phyloP scores from a whole-genome alignment of 2,888 invertebrate species.

The Lamellibrachia columna region DNA sequence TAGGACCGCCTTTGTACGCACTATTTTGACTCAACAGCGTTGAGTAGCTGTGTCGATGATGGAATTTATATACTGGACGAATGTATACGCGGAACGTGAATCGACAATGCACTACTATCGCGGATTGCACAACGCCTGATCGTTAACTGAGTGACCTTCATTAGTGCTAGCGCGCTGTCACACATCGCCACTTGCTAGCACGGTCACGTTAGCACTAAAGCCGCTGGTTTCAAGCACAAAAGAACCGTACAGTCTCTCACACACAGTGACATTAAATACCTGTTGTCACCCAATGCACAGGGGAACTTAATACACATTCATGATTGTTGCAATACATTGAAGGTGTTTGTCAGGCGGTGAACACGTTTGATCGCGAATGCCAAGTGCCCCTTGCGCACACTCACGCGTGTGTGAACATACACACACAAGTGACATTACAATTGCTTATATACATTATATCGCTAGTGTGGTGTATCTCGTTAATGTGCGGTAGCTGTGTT shows the following conservation, averaged over 20 bases:
- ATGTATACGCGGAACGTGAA: neutral
- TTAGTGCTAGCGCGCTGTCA: neutral
- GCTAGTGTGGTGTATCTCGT: neutral
- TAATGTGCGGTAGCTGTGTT: neutral
- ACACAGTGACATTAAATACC: neutral
- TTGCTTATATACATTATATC: neutral
- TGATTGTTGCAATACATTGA: neutral
- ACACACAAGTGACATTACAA: neutral
- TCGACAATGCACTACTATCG: neutral
- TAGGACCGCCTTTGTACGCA: neutral
- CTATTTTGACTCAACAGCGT: neutral
- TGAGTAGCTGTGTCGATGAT: neutral
- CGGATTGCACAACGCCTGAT: neutral
- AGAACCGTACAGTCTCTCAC: conserved; percentile 3
- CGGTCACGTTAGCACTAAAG: neutral
- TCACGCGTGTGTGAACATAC: neutral
- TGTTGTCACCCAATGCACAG: neutral
- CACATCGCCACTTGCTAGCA: neutral
- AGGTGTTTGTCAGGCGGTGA: neutral
- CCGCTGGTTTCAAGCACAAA: neutral
- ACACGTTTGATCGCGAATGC: neutral
- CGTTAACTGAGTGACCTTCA: conserved; percentile 9
- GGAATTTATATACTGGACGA: neutral
- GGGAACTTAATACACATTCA: neutral
- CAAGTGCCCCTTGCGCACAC: neutral